phyloP scores from a whole-genome alignment of 1,140 invertebrate genomes.

The Gonioctena quinquepunctata region DNA sequence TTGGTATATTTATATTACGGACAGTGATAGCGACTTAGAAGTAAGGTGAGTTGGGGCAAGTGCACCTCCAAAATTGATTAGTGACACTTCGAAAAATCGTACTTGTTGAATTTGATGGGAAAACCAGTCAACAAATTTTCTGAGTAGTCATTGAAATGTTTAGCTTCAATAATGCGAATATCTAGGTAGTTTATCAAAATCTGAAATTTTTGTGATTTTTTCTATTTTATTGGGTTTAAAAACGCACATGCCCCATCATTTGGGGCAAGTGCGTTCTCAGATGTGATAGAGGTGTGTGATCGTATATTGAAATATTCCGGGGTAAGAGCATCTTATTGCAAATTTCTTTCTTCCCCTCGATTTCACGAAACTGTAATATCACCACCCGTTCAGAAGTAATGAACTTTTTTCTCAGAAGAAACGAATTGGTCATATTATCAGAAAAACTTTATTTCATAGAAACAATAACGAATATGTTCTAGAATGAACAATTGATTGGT shows the following conservation, averaged over 20 bases:
- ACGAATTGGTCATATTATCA: slow-evolving; percentile 3
- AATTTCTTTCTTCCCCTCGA: slow-evolving; percentile 3
- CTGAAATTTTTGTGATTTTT: slow-evolving; percentile 5
- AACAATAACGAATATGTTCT: neutral
- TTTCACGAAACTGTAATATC: slow-evolving; percentile 13
- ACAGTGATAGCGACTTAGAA: too few relatives aligned
- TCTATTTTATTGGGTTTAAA: slow-evolving; percentile 8
- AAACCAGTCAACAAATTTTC: neutral
- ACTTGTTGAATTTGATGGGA: slow-evolving; percentile 8
- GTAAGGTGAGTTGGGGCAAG: slow-evolving; percentile 39
- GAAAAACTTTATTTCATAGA: slow-evolving; percentile 11
- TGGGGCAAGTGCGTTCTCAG: slow-evolving; percentile 8
- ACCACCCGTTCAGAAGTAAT: slow-evolving; percentile 6
- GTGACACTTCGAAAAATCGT: neutral
- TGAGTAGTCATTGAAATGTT: neutral
- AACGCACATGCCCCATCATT: slow-evolving; percentile 10
- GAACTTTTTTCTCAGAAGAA: slow-evolving; percentile 2
- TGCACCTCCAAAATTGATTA: slow-evolving; percentile 5
- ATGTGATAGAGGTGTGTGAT: slow-evolving; percentile 1
- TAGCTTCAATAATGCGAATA: neutral
- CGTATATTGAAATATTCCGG: slow-evolving; percentile 10
- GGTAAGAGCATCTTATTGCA: slow-evolving; percentile 6
- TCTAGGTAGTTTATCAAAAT: slow-evolving; percentile 9
- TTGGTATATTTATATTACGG: too few relatives aligned
- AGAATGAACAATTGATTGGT: neutral